Percentiles rank a stretch among this genome's conserved stretches.
Conservation (phyloP, 2,113 vertebrate species). For the Australoheros scitulus region DNA sequence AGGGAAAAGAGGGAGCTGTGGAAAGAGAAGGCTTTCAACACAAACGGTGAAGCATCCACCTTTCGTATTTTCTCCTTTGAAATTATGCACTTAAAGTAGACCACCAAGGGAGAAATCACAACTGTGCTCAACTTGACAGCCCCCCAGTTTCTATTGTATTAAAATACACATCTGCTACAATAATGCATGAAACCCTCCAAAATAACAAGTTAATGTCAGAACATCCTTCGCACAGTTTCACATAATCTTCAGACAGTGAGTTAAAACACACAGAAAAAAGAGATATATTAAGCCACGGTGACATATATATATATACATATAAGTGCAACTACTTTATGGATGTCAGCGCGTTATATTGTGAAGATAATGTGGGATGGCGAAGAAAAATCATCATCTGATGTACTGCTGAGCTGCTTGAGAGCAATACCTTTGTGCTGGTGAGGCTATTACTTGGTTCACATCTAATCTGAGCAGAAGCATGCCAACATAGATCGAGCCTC, state of each 20-base stretch:
- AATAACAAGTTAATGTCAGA: slow-evolving; percentile 14
- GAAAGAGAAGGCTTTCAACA: not conserved
- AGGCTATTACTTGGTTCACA: slow-evolving; percentile 13
- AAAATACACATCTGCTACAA: slow-evolving; percentile 17
- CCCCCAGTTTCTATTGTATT: slow-evolving; percentile 4
- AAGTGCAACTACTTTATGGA: not conserved
- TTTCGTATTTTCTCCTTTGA: not conserved
- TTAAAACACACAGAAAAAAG: slow-evolving; percentile 3
- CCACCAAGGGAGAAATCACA: slow-evolving; percentile 21
- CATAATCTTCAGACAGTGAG: slow-evolving; percentile 12
- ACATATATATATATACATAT: not conserved
- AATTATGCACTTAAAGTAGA: slow-evolving; percentile 23
- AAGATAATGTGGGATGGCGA: not conserved
- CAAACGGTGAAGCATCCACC: not conserved
- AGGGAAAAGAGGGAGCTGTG: not conserved
- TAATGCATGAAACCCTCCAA: not conserved
- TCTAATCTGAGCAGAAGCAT: slow-evolving; percentile 39
- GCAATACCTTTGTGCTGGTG: not conserved
- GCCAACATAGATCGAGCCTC: slow-evolving; percentile 16
- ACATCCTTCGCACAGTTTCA: not conserved
- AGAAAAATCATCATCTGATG: not conserved
- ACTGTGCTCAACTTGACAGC: slow-evolving; percentile 23
- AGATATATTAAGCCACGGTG: not conserved
- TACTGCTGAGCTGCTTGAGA: not conserved
- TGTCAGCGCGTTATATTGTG: not conserved